A percentile compares a stretch with the other conserved stretches of the same genome.
Conservation (phyloP, 2,888 invertebrate species). For the Diabrotica balteata region DNA sequence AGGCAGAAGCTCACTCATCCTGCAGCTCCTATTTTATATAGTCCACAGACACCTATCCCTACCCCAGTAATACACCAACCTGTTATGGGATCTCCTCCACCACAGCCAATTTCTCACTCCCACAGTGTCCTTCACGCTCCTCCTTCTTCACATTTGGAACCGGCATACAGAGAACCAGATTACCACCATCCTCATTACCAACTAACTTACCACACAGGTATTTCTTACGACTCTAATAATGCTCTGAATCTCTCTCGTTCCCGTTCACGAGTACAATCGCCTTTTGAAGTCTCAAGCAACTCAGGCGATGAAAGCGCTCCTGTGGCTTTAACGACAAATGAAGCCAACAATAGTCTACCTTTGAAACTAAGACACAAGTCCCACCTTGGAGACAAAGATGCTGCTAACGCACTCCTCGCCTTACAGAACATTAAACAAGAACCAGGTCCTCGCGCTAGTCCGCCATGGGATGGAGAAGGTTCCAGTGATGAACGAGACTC, state of each 20-base stretch:
- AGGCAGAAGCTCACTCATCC: slow-evolving; percentile 66
- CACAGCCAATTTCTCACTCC: slow-evolving; percentile 64
- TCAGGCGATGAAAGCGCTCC: slow-evolving; percentile 68
- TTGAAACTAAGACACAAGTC: slow-evolving; percentile 91
- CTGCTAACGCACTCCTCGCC: slow-evolving; percentile 80
- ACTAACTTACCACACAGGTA: slow-evolving; percentile 62
- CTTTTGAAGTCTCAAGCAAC: slow-evolving; percentile 82
- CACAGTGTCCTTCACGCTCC: slow-evolving; percentile 56
- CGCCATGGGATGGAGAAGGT: slow-evolving; percentile 88
- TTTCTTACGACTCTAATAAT: slow-evolving; percentile 65
- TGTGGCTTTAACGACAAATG: slow-evolving; percentile 58
- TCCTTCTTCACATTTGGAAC: slow-evolving; percentile 60
- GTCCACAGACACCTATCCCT: slow-evolving; percentile 66
- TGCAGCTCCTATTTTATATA: slow-evolving; percentile 65
- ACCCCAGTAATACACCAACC: slow-evolving; percentile 70
- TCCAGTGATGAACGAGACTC: slow-evolving; percentile 91
- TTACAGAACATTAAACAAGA: slow-evolving; percentile 88
- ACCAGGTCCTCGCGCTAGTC: slow-evolving; percentile 79
- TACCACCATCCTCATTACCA: slow-evolving; percentile 59
- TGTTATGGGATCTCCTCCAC: slow-evolving; percentile 59
- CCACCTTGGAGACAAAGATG: slow-evolving; percentile 88
- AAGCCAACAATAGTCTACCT: slow-evolving; percentile 82
- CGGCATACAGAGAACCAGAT: slow-evolving; percentile 61
- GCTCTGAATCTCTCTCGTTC: slow-evolving; percentile 73
- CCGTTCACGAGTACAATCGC: slow-evolving; percentile 70